Base-by-base conservation (phyloP, 2,113 vertebrate genomes). In the Sander vitreus region DNA sequence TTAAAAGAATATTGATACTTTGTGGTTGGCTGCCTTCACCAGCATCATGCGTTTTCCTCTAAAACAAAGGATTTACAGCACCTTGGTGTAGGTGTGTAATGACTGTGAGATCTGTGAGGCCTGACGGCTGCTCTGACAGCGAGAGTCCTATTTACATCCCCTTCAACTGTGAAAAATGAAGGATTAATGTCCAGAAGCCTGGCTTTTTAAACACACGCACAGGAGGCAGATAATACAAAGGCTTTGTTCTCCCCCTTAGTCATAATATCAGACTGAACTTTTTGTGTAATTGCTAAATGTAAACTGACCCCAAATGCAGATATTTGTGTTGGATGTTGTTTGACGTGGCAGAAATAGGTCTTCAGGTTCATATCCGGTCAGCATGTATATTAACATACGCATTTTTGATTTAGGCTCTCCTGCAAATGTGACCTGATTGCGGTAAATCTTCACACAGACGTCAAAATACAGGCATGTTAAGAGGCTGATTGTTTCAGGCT, bases 401-500 rank as follows among this genome's bases (percentile, higher is more conserved):
- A 9, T 83, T 80, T 90, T 91, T 88, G 83, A 90, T 86, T 87
- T 10, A n/a, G 76, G 33, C 79, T 78, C 86, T 78, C 25, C 89
- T 59, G 78, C 77, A 80, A 87, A 90, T 91, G 74, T 94, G 95
- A 94, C 94, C 93, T 92, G 93, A 92, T 94, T 95, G 91, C 63
- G 0, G 76, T 73, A 55, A 86, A 75, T 90, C 80, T 88, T 74
- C 70, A 64, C 80, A 87, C 85, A 87, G 86, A 94, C 82, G 93
- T 96, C 95, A 95, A 92, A 90, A 94, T 93, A 94, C 73, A 60
- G 79, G 68, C 93, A 84, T 55, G 90, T 85, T 92, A 92, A 92
- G 88, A 93, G 90, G 83, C 89, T 94, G 94, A 96, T 95, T 92
- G 95, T 95, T 95, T 96, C 90, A 95, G 95, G 93, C 92, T 95